Evolutionary conservation across 2,888 invertebrate species (phyloP).

Genomic region (Cryptocephalus moraei): DNA sequence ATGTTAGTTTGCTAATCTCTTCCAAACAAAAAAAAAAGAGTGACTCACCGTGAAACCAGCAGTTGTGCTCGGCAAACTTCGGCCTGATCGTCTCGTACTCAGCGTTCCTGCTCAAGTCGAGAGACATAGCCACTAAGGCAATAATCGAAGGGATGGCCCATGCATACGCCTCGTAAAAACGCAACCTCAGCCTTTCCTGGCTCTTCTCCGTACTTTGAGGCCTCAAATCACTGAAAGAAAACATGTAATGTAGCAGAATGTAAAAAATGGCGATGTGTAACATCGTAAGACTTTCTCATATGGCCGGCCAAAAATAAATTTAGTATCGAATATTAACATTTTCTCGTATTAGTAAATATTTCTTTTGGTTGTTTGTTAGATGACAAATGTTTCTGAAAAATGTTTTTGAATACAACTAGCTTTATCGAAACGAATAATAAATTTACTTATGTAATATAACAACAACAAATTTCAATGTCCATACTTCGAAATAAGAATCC

Average conservation of each 20-base stretch:
- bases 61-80: constrained; percentile 65
- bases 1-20: neutral
- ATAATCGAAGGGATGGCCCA: constrained; percentile 76
- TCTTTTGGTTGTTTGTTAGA: too few relatives aligned
- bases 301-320: too few relatives aligned
- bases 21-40: neutral
- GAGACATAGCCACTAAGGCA: constrained; percentile 60
- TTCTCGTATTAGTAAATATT: too few relatives aligned
- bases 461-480: too few relatives aligned
- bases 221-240: constrained; percentile 60
- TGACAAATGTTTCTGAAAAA: too few relatives aligned
- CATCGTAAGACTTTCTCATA: too few relatives aligned
- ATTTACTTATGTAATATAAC: too few relatives aligned
- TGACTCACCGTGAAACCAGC: constrained; percentile 73
- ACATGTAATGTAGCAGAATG: neutral
- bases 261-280: too few relatives aligned
- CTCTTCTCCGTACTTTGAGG: constrained; percentile 77
- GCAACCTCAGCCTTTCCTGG: constrained; percentile 69
- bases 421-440: too few relatives aligned
- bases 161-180: constrained; percentile 73
- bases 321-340: too few relatives aligned
- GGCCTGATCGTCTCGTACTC: constrained; percentile 54
- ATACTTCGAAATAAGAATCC: too few relatives aligned
- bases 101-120: constrained; percentile 56
- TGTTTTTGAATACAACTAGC: too few relatives aligned